Evolutionary conservation across 2,113 vertebrate genomes (phyloP), one percentile per base, ranked within the genome.

Genomic region (Chitala chitala): DNA sequence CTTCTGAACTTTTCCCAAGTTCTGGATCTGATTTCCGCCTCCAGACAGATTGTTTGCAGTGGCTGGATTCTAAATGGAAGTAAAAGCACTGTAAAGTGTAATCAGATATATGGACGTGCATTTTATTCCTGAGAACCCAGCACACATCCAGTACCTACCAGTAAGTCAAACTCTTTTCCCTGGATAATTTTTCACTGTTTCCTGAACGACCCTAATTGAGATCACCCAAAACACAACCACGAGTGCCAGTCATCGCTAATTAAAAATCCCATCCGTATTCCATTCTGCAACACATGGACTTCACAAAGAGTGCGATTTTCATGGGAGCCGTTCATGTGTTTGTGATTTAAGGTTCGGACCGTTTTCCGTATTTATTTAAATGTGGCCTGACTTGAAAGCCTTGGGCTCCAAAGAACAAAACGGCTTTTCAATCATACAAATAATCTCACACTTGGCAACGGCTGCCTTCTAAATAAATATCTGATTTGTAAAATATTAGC

Each of bases 351-450:
- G 86, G 89, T 89, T 90, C 87, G 88, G 91, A 82, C 89, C 80
- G 77, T 88, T 93, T 92, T 92, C 90, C 87, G 84, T 94, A 93
- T 95, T 96, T 94, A 90, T 94, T 94, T 91, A 93, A 94, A 91
- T 86, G 83, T 84, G 92, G 91, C 83, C 84, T 86, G 82, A 91
- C 90, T 88, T 94, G 89, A 93, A 94, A 94, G 85, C 84, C 80
- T 84, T 76, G 83, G 71, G 84, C 91, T 85, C 83, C 63, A 84
- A 85, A 85, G 82, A 76, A 84, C 81, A 83, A 89, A 89, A 84
- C 85, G 87, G 82, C 84, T 87, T 94, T 93, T 92, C 94, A 90
- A 94, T 93, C 91, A 90, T 90, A 89, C 91, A 91, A 93, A 94
- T 92, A 93, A 94, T 91, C 87, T 86, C 86, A 82, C 83, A 79